phyloP scores from a whole-genome alignment of 2,888 invertebrate genomes.

The Diarsia brunnea region DNA sequence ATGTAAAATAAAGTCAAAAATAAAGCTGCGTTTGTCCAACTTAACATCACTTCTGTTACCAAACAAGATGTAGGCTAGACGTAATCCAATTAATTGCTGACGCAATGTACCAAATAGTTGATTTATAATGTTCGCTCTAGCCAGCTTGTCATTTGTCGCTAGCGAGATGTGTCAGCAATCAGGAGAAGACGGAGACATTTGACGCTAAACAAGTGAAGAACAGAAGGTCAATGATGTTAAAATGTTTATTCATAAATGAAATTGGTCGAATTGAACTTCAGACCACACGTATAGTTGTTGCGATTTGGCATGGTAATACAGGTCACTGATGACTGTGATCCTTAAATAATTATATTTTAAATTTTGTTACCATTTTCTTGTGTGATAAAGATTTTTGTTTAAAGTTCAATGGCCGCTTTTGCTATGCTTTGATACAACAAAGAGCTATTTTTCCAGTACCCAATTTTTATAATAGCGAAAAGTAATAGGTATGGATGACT shows the following conservation, averaged over 20 bases:
- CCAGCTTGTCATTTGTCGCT: constrained; percentile 41
- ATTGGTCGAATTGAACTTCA: neutral
- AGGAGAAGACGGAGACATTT: neutral
- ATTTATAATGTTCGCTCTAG: constrained; percentile 48
- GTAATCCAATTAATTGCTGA: constrained; percentile 40
- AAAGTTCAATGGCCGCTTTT: no score
- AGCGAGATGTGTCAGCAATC: constrained; percentile 40
- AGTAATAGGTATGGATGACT: no score
- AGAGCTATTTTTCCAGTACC: no score
- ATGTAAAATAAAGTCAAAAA: neutral
- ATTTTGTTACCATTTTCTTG: no score
- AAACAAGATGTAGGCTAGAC: neutral
- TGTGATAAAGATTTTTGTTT: no score
- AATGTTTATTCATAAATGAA: neutral
- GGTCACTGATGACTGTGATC: no score
- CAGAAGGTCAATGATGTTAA: constrained; percentile 1
- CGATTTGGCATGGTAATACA: no score
- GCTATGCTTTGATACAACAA: no score
- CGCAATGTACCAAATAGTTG: constrained; percentile 34
- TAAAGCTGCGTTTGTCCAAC: neutral
- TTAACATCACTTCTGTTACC: neutral
- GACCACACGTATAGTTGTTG: neutral
- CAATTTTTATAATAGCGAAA: no score
- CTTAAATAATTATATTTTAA: no score
- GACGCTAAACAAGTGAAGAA: neutral